Base-by-base conservation (phyloP, 2,888 invertebrate genomes). In the Xestia c-nigrum region DNA sequence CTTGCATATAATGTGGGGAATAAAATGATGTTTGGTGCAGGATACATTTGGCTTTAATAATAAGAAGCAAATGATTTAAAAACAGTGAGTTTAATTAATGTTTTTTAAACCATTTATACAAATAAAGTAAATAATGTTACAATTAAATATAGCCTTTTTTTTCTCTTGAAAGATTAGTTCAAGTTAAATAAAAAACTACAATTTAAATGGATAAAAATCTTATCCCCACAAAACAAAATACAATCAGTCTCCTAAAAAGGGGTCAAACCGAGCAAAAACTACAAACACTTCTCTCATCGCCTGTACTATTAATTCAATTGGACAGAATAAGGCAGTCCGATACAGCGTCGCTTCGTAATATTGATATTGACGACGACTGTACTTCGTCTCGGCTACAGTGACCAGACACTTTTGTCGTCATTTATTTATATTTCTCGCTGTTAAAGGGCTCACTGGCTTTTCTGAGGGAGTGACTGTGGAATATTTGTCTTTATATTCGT, bases 281-380 rank as follows among this genome's bases (percentile, higher is more conserved):
- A 12, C 19, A 74, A 67, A 40, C 76, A 78, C 77, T 87, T 88
- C 19, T 88, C 50, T 83, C 81, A 38, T 63, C 69, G 81, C 80
- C 79, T 85, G 91, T 93, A 91, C 90, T 72, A 87, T 89, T 88
- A 89, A 89, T 88, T 89, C 90, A 89, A 89, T 90, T 88, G 87
- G 86, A 89, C 78, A 89, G 85, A 90, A 91, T 88, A 90, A 90
- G 92, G 89, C 89, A 89, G 90, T 84, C 82, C 90, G 91, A 90
- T 91, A 90, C 88, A 88, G 80, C 65, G 72, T 67, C 72, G 63
- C 57, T 59, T 59, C 80, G 84, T 86, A 87, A 90, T 92, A 94
- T 94, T 92, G 90, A 92, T 93, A 93, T 93, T 93, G 93, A 92
- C 90, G 91, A 90, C 89, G 92, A 91, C 93, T 93, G 93, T 93